Evolutionary conservation across 1,140 invertebrate genomes (phyloP).

Genomic region (Gonioctena quinquepunctata): DNA sequence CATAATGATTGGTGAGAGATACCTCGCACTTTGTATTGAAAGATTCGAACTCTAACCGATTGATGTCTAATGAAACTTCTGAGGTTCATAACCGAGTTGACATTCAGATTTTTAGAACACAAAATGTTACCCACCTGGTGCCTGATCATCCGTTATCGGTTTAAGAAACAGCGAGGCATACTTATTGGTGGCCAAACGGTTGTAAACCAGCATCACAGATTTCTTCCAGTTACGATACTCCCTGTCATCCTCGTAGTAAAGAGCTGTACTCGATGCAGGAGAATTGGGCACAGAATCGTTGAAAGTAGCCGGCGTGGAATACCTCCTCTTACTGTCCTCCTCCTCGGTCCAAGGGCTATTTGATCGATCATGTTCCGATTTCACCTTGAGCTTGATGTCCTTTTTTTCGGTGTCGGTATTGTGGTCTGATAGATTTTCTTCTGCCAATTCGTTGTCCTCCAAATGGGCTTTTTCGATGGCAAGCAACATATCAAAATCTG

Average conservation of each 20-base stretch:
- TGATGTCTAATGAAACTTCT: too few relatives aligned
- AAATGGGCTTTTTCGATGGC: constrained; percentile 52
- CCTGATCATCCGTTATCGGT: constrained; percentile 87
- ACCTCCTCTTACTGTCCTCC: constrained; percentile 56
- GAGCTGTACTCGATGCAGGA: constrained; percentile 58
- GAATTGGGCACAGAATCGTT: constrained; percentile 71
- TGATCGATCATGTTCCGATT: constrained; percentile 52
- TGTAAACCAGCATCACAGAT: constrained; percentile 84
- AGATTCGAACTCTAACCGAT: too few relatives aligned
- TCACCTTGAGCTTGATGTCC: constrained; percentile 36
- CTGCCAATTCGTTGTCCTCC: constrained; percentile 47
- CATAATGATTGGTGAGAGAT: too few relatives aligned
- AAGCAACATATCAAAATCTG: constrained; percentile 49
- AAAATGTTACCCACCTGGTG: constrained; percentile 70
- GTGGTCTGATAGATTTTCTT: constrained; percentile 43
- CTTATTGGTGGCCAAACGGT: constrained; percentile 81
- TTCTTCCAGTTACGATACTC: constrained; percentile 88
- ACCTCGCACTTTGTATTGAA: too few relatives aligned
- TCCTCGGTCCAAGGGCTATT: constrained; percentile 62
- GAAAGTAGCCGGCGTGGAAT: constrained; percentile 58
- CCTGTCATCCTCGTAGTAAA: constrained; percentile 60
- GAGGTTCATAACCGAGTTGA: too few relatives aligned
- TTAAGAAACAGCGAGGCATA: constrained; percentile 83
- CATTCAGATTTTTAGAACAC: too few relatives aligned
- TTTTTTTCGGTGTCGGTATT: constrained; percentile 44